Conservation (phyloP, 2,888 invertebrate genomes). For the Nematopogon swammerdamellus region DNA sequence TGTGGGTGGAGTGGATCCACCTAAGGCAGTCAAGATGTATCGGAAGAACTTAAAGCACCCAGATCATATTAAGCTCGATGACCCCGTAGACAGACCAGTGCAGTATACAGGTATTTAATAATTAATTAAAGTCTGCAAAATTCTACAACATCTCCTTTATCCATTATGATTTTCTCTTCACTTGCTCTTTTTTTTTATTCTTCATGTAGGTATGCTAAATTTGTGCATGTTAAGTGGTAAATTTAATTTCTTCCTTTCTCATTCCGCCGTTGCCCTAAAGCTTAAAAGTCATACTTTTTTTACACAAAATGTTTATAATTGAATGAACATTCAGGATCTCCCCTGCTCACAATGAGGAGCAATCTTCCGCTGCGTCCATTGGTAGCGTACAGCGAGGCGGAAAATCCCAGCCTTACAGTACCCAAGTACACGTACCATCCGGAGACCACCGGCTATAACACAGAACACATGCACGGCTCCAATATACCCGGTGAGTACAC, state of each 20-base stretch:
- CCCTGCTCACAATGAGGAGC: conserved; percentile 68
- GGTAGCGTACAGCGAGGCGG: conserved; percentile 51
- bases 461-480: conserved; percentile 60
- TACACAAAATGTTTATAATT: too few species aligned
- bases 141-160: too few species aligned
- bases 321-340: too few species aligned
- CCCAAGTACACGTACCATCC: conserved; percentile 62
- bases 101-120: conserved; percentile 60
- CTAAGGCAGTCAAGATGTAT: conserved; percentile 33
- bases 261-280: too few species aligned
- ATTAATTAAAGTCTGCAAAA: too few species aligned
- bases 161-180: too few species aligned
- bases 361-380: conserved; percentile 66
- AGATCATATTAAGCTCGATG: conserved; percentile 41
- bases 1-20: conserved; percentile 67
- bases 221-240: too few species aligned
- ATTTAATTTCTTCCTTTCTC: too few species aligned
- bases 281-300: too few species aligned
- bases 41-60: conserved; percentile 38
- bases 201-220: too few species aligned
- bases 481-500: conserved; percentile 66
- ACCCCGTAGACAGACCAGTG: conserved; percentile 61
- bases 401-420: conserved; percentile 53
- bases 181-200: too few species aligned
- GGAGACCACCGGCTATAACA: conserved; percentile 54